phyloP scores from a whole-genome alignment of 1,140 invertebrate genomes.

The Coenobita brevimanus region DNA sequence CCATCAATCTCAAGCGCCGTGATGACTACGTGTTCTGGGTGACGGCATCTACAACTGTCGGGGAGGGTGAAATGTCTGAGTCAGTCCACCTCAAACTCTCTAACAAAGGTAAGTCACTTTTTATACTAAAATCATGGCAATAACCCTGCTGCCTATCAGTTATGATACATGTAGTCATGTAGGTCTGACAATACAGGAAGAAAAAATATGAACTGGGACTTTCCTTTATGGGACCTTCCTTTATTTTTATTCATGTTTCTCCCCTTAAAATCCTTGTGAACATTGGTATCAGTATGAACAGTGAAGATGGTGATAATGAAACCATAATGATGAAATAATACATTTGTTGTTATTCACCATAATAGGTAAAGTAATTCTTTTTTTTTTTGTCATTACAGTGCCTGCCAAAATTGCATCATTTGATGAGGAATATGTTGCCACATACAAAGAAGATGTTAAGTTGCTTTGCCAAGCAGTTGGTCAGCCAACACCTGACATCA shows the following conservation, averaged over 20 bases:
- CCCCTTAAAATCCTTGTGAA: too few species aligned
- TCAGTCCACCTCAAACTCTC: constrained; percentile 88
- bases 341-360: too few species aligned
- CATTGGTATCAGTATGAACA: too few species aligned
- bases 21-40: constrained; percentile 95
- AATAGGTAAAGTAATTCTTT: background rate
- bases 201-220: too few species aligned
- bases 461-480: constrained; percentile 93
- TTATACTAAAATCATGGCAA: too few species aligned
- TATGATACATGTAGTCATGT: too few species aligned
- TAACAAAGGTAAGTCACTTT: constrained; percentile 81
- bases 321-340: too few species aligned
- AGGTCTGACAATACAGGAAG: too few species aligned
- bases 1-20: constrained; percentile 86
- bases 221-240: too few species aligned
- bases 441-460: constrained; percentile 92
- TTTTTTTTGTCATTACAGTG: constrained; percentile 77
- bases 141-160: too few species aligned
- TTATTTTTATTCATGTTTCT: too few species aligned
- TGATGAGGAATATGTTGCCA: constrained; percentile 90
- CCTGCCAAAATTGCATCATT: constrained; percentile 95
- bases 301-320: too few species aligned
- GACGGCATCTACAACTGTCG: constrained; percentile 92
- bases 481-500: constrained; percentile 87
- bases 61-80: constrained; percentile 91